A percentile compares a stretch with the other conserved stretches of the same genome.
phyloP scores from a whole-genome alignment of 2,113 vertebrate genomes.

The Pangasianodon hypophthalmus region DNA sequence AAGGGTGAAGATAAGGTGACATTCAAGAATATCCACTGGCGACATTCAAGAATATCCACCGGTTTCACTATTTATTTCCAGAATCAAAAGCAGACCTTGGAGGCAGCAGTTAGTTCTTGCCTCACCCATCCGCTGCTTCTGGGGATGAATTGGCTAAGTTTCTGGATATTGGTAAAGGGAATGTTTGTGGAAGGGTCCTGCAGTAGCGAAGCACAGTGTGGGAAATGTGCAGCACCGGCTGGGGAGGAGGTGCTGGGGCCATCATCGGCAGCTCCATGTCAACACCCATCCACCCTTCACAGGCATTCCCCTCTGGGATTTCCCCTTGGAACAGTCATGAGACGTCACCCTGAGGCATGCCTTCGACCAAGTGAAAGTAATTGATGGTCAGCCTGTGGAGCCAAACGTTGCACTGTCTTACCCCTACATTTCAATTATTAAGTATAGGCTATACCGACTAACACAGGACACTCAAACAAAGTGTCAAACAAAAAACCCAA shows the following conservation, averaged over 20 bases:
- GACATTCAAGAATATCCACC: not conserved
- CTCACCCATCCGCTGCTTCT: not conserved
- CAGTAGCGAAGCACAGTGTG: not conserved
- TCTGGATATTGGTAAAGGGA: not conserved
- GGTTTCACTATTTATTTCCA: not conserved
- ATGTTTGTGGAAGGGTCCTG: not conserved
- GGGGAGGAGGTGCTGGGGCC: too few species aligned
- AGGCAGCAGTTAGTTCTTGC: too few species aligned
- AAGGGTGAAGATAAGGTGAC: not conserved
- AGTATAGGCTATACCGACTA: too few species aligned
- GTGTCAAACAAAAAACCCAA: too few species aligned
- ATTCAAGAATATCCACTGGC: not conserved
- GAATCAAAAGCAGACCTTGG: too few species aligned
- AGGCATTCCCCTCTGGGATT: not conserved
- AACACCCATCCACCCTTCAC: not conserved
- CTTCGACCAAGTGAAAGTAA: too few species aligned
- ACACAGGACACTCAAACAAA: too few species aligned
- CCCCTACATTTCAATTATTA: too few species aligned
- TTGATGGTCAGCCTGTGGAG: too few species aligned
- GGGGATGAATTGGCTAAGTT: not conserved
- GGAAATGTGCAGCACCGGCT: not conserved
- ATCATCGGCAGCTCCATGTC: too few species aligned
- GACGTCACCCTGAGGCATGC: not conserved
- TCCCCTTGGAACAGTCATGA: not conserved
- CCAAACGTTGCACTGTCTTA: too few species aligned